Base-by-base conservation (phyloP, 2,113 vertebrate genomes). In the Delphinus delphis region DNA sequence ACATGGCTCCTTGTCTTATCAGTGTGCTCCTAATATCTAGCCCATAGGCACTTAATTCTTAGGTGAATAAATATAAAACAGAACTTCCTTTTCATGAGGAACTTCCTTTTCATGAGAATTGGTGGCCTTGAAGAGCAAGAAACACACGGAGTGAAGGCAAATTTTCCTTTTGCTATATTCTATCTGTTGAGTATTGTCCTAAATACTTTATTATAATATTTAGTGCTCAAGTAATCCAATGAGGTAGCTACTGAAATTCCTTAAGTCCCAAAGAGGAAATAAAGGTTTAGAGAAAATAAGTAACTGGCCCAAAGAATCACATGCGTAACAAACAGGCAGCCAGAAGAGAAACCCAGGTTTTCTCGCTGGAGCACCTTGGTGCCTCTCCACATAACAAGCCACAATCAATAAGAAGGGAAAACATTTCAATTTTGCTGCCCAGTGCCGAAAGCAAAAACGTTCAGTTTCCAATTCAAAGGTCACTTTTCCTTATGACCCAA, bases 391-490 rank as follows among this genome's bases (percentile, higher is more conserved):
- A 36, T 4, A 23, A 28, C 21, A 86, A 82, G 13, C 2, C 1
- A 14, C 41, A 73, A n/a, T 76, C 83, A 79, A 17, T 58, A 41
- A 81, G 63, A 93, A 41, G 31, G n/a, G 50, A 85, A 85, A 93
- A 93, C 71, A 74, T 70, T 93, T 26, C 38, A 82, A 89, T 70
- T 47, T 44, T 84, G 33, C 82, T 93, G 67, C n/a, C 60, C 50
- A 73, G 84, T 38, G 79, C 67, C 79, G 47, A 89, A 91, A 93
- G 36, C 2, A 38, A 80, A 96, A 96, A 90, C 2, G 38, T 41
- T 88, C 3, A 5, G 80, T 87, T 97, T 96, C 83, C 88, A 87
- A 86, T 25, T 89, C 96, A 97, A 96, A 97, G 96, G 97, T 97
- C 96, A 94, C 76, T 92, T 96, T 70, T 73, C 38, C 41, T 95